A percentile compares a stretch with the other conserved stretches of the same genome.
These are phyloP conservation scores for Sorex maritimensis DNA, from an alignment of 2,797 vertebrate species.

Conservation along the genomic window DNA sequence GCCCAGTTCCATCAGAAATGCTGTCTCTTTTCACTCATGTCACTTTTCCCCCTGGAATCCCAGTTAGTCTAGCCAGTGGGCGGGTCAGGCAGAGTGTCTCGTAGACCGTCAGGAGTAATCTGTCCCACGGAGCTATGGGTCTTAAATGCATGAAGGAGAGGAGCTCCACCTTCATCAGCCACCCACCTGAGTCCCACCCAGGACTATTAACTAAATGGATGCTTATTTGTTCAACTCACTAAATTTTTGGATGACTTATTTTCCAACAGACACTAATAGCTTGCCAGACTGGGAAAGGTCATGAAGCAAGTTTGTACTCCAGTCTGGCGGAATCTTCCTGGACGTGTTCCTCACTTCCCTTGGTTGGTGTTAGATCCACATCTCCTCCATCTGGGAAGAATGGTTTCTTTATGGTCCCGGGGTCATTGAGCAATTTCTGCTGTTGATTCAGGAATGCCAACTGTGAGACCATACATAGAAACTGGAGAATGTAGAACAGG, in stretches of 20 bases:
- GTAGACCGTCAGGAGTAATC: no score
- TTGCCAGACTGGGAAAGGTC: background rate
- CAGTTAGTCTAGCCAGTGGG: no score
- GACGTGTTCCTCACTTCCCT: accelerated
- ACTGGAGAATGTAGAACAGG: background rate
- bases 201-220: background rate
- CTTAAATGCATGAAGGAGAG: no score
- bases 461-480: background rate
- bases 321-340: no score
- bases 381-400: background rate
- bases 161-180: background rate
- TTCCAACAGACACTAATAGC: background rate
- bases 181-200: background rate
- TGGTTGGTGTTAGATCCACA: accelerated
- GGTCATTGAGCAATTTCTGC: background rate
- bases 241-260: background rate
- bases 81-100: no score
- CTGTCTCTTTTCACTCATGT: no score
- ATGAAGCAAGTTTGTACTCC: accelerated
- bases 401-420: background rate
- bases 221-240: background rate
- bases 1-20: no score
- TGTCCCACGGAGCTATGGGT: no score
- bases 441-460: background rate
- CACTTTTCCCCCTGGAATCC: no score